These are phyloP conservation scores for Motacilla tschutschensis DNA, from an alignment of 2,113 vertebrate species.

Conservation along the genomic window DNA sequence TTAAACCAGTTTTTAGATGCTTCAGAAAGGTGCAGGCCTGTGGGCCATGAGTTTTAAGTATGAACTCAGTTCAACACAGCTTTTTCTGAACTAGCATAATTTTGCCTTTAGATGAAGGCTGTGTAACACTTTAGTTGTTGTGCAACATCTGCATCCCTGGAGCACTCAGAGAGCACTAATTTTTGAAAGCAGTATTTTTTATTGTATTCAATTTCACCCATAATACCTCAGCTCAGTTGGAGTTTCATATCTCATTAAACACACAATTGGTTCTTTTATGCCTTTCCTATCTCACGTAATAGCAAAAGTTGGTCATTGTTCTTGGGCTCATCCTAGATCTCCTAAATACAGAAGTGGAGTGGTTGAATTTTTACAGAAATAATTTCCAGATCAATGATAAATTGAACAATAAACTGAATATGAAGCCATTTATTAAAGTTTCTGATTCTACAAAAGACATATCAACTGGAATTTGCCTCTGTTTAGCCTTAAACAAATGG, in stretches of 20 bases:
- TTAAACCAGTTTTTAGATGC: background rate
- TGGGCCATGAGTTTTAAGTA: background rate
- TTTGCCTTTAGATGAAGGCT: background rate
- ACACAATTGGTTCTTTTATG: background rate
- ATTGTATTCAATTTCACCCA: background rate
- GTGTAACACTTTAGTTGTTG: background rate
- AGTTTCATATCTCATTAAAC: constrained; percentile 1
- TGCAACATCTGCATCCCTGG: background rate
- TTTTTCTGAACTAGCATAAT: background rate
- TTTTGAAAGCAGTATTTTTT: background rate
- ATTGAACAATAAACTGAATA: background rate
- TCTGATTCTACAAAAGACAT: background rate
- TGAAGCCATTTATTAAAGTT: background rate
- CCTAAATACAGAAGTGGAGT: background rate
- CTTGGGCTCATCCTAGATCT: background rate
- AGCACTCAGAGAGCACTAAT: background rate
- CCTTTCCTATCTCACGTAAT: background rate
- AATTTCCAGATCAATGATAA: background rate
- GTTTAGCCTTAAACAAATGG: background rate
- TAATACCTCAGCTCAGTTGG: background rate
- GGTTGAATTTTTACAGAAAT: background rate
- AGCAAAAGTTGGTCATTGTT: background rate
- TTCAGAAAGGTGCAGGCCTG: background rate
- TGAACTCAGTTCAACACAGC: background rate
- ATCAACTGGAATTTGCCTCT: background rate